Evolutionary conservation across 2,797 vertebrate genomes (phyloP).

Genomic region (Syngnathus acus): DNA sequence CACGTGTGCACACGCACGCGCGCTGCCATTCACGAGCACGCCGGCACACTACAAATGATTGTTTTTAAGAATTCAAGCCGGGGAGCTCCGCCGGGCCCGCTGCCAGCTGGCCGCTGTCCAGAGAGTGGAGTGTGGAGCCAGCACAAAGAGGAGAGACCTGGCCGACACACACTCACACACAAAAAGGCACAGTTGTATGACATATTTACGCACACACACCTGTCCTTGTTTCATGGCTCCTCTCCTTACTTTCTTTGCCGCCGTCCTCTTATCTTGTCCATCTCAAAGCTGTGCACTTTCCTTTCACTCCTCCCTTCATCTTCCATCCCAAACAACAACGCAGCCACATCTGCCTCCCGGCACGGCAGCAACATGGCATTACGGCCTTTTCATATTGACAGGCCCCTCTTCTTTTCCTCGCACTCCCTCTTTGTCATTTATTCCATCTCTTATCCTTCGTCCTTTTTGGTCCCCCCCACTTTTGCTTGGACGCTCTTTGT

Average conservation of each 20-base stretch:
- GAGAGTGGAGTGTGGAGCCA: conserved; percentile 69
- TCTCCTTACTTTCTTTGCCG: conserved; percentile 40
- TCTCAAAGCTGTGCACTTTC: conserved; percentile 51
- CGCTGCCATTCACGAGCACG: conserved; percentile 17
- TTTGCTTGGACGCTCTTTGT: conserved; percentile 33
- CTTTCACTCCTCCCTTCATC: conserved; percentile 52
- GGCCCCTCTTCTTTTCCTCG: conserved; percentile 34
- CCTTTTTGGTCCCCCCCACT: conserved; percentile 12
- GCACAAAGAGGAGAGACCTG: conserved; percentile 56
- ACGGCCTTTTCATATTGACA: conserved; percentile 45
- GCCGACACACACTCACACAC: conserved; percentile 28
- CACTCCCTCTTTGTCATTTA: conserved; percentile 22
- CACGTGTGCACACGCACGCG: conserved; percentile 14
- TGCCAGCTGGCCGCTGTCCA: conserved; percentile 89
- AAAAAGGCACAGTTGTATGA: conserved; percentile 25
- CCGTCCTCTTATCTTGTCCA: conserved; percentile 46
- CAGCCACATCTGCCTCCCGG: conserved; percentile 21
- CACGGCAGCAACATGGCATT: conserved; percentile 37
- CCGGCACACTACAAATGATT: conserved; percentile 69
- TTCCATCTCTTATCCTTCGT: conserved; percentile 29
- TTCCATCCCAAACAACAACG: conserved; percentile 17
- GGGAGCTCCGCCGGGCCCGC: conserved; percentile 71
- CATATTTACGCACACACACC: conserved; percentile 35
- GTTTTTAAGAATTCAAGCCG: conserved; percentile 74
- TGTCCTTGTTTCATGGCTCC: conserved; percentile 46